These are phyloP conservation scores for Entomobrya multifasciata DNA, from an alignment of 2,888 invertebrate species.

Conservation along the genomic window DNA sequence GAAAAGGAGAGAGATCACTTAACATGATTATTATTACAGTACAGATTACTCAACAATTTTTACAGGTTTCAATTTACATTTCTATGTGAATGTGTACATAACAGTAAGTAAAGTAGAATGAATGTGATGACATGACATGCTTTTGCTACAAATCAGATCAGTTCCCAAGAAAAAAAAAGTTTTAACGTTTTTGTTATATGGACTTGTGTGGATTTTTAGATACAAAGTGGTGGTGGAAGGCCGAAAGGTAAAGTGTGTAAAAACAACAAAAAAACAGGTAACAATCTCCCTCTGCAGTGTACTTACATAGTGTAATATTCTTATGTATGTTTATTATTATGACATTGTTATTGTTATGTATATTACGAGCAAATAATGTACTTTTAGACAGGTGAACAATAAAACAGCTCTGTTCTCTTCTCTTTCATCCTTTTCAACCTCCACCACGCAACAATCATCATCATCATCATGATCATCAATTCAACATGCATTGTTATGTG, in stretches of 20 bases:
- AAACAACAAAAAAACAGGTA: conserved; percentile 45
- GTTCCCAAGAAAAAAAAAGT: too few species aligned
- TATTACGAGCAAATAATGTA: conserved; percentile 63
- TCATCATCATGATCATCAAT: background rate
- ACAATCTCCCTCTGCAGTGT: background rate
- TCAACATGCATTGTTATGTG: too few species aligned
- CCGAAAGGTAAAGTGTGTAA: conserved; percentile 47
- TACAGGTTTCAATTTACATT: conserved; percentile 23
- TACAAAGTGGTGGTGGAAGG: background rate
- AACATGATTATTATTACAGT: background rate
- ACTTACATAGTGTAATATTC: background rate
- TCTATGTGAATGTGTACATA: conserved; percentile 23
- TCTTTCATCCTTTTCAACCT: background rate
- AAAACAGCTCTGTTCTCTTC: conserved; percentile 26
- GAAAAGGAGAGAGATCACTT: too few species aligned
- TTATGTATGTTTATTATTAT: conserved; percentile 52
- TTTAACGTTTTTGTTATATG: too few species aligned
- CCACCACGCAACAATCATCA: background rate
- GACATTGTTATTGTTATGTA: conserved; percentile 53
- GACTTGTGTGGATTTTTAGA: too few species aligned
- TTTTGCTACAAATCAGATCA: conserved; percentile 40
- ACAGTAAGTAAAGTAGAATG: background rate
- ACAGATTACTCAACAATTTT: background rate
- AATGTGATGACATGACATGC: conserved; percentile 30
- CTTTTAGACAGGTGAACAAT: conserved; percentile 54